Evolutionary conservation across 2,113 vertebrate species (phyloP).

Genomic region (Phyllopteryx taeniolatus): DNA sequence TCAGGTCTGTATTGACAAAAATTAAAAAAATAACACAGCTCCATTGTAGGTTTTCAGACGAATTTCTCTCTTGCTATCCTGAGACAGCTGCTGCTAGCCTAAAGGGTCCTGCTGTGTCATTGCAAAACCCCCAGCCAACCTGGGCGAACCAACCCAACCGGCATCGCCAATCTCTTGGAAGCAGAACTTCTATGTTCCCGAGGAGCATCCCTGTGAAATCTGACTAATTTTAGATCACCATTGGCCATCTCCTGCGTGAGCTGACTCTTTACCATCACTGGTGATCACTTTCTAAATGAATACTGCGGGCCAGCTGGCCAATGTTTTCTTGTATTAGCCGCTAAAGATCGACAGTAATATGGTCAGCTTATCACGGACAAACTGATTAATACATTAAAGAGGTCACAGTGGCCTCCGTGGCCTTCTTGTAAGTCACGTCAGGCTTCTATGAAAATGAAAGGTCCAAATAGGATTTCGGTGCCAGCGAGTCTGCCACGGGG

Average conservation of each 20-base stretch:
- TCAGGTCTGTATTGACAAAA: too few relatives aligned
- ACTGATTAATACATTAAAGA: constrained; percentile 70
- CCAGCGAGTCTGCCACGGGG: constrained; percentile 58
- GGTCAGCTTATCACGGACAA: constrained; percentile 67
- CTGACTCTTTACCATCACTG: constrained; percentile 61
- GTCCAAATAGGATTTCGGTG: constrained; percentile 61
- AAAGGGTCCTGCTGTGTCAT: too few relatives aligned
- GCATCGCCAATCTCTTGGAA: constrained; percentile 66
- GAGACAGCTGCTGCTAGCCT: too few relatives aligned
- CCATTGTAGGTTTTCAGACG: too few relatives aligned
- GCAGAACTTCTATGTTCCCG: constrained; percentile 57
- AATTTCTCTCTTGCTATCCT: too few relatives aligned
- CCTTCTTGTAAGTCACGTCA: constrained; percentile 66
- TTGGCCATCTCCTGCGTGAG: constrained; percentile 45
- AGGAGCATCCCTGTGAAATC: constrained; percentile 64
- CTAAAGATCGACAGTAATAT: constrained; percentile 69
- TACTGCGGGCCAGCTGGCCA: constrained; percentile 70
- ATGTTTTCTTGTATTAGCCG: constrained; percentile 69
- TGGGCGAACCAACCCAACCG: constrained; percentile 41
- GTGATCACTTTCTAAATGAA: constrained; percentile 72
- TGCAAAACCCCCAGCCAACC: constrained; percentile 31
- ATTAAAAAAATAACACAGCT: too few relatives aligned
- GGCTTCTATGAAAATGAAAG: constrained; percentile 58
- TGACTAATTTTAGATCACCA: constrained; percentile 56
- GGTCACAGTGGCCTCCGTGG: constrained; percentile 55